Percentiles rank a stretch among this genome's conserved stretches.
These are phyloP conservation scores for Drosophila nannoptera DNA, from an alignment of 1,140 invertebrate species.

Conservation along the genomic window DNA sequence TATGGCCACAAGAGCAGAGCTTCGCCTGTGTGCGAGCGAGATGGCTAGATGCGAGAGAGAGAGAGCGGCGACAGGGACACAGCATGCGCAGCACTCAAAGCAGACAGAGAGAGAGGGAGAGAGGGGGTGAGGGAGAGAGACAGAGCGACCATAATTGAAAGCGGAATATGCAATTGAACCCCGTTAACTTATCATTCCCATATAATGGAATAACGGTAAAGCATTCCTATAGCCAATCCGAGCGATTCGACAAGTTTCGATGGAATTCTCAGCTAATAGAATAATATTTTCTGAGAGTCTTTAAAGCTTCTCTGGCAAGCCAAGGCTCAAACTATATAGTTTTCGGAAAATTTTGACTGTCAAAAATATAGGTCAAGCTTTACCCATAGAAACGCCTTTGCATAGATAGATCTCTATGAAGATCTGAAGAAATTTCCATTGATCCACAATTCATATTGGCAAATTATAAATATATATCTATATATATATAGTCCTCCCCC, in stretches of 20 bases:
- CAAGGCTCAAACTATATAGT: too few relatives aligned
- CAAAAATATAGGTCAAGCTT: too few relatives aligned
- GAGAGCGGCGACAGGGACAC: not conserved
- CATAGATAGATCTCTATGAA: too few relatives aligned
- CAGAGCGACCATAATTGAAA: not conserved
- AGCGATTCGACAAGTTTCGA: not conserved
- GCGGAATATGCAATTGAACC: constrained; percentile 13
- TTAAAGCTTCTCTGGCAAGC: too few relatives aligned
- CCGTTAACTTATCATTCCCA: constrained; percentile 7
- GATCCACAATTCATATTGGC: too few relatives aligned
- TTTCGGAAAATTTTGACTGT: too few relatives aligned
- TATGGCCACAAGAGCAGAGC: constrained; percentile 6
- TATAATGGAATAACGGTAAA: not conserved
- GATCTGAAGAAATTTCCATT: too few relatives aligned
- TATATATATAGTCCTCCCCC: not conserved
- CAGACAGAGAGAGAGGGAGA: not conserved
- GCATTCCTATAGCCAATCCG: not conserved
- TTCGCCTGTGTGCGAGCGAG: not conserved
- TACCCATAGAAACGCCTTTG: too few relatives aligned
- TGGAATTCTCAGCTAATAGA: too few relatives aligned
- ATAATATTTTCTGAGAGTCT: too few relatives aligned
- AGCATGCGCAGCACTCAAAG: not conserved
- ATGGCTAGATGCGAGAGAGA: not conserved
- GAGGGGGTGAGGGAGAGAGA: not conserved
- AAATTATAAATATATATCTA: not conserved